Conservation (phyloP, 2,888 invertebrate genomes). For the Lucinisca nassula region DNA sequence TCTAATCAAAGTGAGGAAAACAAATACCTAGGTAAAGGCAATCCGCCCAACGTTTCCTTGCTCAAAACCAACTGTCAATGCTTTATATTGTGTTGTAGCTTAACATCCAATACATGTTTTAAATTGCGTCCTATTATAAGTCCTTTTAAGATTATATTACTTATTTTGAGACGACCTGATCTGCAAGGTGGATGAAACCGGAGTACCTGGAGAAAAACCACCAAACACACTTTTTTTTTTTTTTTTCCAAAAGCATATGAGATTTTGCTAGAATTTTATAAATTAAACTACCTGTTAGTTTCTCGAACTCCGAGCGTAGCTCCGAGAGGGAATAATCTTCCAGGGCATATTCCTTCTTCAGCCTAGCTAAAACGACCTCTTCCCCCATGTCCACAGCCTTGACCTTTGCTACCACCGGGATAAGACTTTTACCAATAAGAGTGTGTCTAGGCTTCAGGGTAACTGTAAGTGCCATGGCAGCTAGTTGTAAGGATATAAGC, state of each 20-base stretch:
- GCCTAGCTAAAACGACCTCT: conserved; percentile 6
- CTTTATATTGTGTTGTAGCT: too few species aligned
- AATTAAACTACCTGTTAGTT: neutral
- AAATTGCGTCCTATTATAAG: too few species aligned
- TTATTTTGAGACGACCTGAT: neutral
- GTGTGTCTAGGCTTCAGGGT: conserved; percentile 26
- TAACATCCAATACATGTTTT: too few species aligned
- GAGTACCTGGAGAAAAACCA: too few species aligned
- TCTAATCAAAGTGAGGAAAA: too few species aligned
- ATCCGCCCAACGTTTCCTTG: too few species aligned
- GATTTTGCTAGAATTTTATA: neutral
- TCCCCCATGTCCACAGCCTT: neutral
- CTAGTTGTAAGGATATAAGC: too few species aligned
- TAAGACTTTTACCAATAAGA: conserved; percentile 17
- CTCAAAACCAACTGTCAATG: too few species aligned
- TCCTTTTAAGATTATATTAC: neutral
- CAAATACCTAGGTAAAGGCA: too few species aligned
- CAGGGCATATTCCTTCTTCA: conserved; percentile 36
- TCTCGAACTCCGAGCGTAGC: conserved; percentile 10
- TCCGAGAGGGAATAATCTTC: conserved; percentile 11
- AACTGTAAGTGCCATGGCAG: neutral
- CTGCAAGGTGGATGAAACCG: neutral
- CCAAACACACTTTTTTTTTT: too few species aligned
- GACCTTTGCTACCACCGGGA: conserved; percentile 20
- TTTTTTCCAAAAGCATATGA: too few species aligned